These are phyloP conservation scores for Falcaria lacertinaria DNA, from an alignment of 2,888 invertebrate genomes.

Conservation along the genomic window DNA sequence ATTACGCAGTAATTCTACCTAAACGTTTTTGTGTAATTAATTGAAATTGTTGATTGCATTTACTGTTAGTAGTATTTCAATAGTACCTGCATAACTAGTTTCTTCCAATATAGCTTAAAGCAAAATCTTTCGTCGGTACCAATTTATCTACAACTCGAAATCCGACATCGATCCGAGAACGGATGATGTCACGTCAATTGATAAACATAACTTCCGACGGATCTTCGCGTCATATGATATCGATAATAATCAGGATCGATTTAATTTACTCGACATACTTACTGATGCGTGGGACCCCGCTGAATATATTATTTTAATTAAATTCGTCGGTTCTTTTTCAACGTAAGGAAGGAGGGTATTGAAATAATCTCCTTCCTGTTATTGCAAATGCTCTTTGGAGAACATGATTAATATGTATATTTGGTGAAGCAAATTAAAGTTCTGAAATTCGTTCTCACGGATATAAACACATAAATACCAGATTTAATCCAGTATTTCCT, in stretches of 20 bases:
- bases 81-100: too few relatives aligned
- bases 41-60: too few relatives aligned
- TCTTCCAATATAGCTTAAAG: too few relatives aligned
- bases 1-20: too few relatives aligned
- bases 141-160: constrained; percentile 27
- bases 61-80: too few relatives aligned
- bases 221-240: constrained; percentile 1
- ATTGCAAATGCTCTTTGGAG: background rate
- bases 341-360: background rate
- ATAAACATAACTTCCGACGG: constrained; percentile 3
- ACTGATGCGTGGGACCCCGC: constrained; percentile 23
- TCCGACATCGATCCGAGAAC: constrained; percentile 25
- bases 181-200: constrained; percentile 26
- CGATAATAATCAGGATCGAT: constrained; percentile 3
- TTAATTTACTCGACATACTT: constrained; percentile 23
- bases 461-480: too few relatives aligned
- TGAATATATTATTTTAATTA: background rate
- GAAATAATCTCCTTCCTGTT: background rate
- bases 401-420: background rate
- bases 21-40: too few relatives aligned
- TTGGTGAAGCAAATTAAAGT: background rate
- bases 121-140: background rate
- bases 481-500: too few relatives aligned
- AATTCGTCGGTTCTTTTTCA: background rate
- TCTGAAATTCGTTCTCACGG: too few relatives aligned